These are phyloP conservation scores for Scaptomyza pallida DNA, from an alignment of 1,140 invertebrate species.

Conservation along the genomic window DNA sequence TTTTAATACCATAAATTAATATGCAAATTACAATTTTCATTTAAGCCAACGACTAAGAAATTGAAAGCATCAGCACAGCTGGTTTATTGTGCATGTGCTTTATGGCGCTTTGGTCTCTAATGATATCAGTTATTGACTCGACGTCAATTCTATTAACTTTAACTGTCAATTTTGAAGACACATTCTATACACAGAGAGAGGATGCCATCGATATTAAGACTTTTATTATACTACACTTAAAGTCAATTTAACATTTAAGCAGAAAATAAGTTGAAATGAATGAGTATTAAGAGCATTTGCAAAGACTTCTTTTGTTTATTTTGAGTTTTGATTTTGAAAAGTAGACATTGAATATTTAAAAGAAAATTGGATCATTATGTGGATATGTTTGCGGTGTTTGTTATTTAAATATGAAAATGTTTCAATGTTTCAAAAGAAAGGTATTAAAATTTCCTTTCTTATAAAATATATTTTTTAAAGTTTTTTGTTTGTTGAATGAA, in stretches of 20 bases:
- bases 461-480: too few species aligned
- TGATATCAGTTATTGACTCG: background rate
- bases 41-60: slow-evolving; percentile 32
- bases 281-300: too few species aligned
- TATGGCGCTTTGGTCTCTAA: background rate
- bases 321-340: too few species aligned
- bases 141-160: background rate
- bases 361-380: too few species aligned
- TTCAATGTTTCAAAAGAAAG: too few species aligned
- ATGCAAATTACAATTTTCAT: slow-evolving; percentile 64
- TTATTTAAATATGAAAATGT: too few species aligned
- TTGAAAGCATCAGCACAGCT: slow-evolving; percentile 40
- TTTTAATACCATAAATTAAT: slow-evolving; percentile 67
- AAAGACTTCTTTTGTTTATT: background rate
- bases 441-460: too few species aligned
- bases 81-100: slow-evolving; percentile 14
- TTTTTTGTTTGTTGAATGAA: too few species aligned
- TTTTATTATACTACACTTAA: background rate
- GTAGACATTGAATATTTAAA: too few species aligned
- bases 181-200: too few species aligned
- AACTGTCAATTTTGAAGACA: background rate
- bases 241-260: background rate
- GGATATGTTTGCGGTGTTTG: too few species aligned
- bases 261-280: too few species aligned
- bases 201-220: background rate